Percentiles rank a stretch among this genome's conserved stretches.
Conservation (phyloP, 2,888 invertebrate species). For the Andricus curvator region DNA sequence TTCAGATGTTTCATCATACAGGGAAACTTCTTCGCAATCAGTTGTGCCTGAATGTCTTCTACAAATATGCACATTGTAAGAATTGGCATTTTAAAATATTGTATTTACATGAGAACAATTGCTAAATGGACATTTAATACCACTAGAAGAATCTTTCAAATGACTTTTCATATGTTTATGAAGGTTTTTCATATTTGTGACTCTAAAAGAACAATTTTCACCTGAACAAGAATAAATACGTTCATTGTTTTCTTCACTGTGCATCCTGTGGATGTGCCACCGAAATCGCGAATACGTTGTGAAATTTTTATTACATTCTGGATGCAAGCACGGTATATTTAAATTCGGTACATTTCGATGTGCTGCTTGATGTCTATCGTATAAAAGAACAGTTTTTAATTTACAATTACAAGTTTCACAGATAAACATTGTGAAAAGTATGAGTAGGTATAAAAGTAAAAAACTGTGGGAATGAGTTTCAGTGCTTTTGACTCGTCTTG, state of each 20-base stretch:
- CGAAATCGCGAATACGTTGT: too few species aligned
- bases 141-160: background rate
- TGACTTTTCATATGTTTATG: conserved; percentile 9
- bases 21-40: background rate
- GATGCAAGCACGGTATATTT: too few species aligned
- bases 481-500: too few species aligned
- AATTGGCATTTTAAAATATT: background rate
- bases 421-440: too few species aligned
- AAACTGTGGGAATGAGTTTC: too few species aligned
- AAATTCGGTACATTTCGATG: too few species aligned
- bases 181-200: background rate
- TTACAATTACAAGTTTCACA: too few species aligned
- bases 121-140: background rate
- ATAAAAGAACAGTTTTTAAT: too few species aligned
- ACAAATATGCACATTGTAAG: background rate
- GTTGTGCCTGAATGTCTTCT: background rate
- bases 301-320: too few species aligned
- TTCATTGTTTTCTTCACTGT: background rate
- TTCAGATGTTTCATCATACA: background rate
- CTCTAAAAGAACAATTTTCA: background rate
- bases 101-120: background rate
- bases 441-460: too few species aligned
- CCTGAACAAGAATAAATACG: background rate
- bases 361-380: too few species aligned
- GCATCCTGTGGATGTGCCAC: background rate